Conservation (phyloP, 2,888 invertebrate species). For the Drosophila helvetica region DNA sequence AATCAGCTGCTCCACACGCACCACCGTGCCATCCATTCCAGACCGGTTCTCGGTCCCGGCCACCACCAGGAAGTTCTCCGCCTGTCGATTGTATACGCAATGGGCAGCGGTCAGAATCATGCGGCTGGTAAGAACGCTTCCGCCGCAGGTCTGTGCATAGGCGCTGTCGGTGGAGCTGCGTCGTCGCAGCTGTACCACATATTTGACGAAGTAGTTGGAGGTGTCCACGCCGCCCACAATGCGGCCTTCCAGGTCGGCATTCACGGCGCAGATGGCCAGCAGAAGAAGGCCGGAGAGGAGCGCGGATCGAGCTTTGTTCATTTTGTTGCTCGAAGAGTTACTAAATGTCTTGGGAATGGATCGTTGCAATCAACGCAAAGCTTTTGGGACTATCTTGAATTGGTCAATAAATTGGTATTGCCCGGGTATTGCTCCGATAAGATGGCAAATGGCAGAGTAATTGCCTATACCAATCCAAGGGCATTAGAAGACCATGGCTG, state of each 20-base stretch:
- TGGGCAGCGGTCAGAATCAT: conserved; percentile 79
- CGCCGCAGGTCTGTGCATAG: conserved; percentile 63
- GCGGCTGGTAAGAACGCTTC: conserved; percentile 46
- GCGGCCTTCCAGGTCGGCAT: conserved; percentile 36
- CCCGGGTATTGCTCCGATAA: conserved; percentile 29
- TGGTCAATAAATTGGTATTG: conserved; percentile 37
- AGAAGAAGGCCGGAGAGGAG: conserved; percentile 22
- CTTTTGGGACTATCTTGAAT: conserved; percentile 36
- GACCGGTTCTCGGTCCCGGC: conserved; percentile 82
- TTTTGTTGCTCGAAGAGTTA: conserved; percentile 31
- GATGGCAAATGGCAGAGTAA: conserved; percentile 11
- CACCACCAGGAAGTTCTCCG: conserved; percentile 72
- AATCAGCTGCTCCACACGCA: conserved; percentile 84
- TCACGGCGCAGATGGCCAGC: conserved; percentile 1
- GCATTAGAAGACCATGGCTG: conserved; percentile 9
- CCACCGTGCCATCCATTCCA: conserved; percentile 84
- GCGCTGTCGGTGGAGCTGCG: conserved; percentile 44
- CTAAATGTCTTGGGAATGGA: conserved; percentile 25
- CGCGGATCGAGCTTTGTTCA: conserved; percentile 31
- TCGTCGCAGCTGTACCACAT: conserved; percentile 72
- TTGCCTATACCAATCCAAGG: background rate
- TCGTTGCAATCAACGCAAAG: conserved; percentile 25
- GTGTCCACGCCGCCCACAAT: conserved; percentile 74
- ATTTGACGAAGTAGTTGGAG: conserved; percentile 58
- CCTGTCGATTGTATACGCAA: conserved; percentile 64